Conservation (phyloP, 2,113 vertebrate species). For the Callopanchax toddi region DNA sequence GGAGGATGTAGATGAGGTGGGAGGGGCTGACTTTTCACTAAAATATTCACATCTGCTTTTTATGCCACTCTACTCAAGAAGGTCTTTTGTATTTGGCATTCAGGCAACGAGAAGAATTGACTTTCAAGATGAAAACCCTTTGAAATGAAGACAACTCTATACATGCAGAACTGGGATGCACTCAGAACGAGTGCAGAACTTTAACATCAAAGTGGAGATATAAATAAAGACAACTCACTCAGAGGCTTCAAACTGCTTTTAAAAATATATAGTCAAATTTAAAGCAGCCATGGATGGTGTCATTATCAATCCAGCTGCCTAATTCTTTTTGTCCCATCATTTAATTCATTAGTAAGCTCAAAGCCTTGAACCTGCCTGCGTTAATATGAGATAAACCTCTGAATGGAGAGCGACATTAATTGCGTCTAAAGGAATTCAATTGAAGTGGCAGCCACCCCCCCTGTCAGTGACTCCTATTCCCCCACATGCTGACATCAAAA, state of each 20-base stretch:
- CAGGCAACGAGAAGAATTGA: not conserved
- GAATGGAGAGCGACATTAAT: slow-evolving; percentile 53
- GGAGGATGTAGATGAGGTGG: not conserved
- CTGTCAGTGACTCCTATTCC: slow-evolving; percentile 47
- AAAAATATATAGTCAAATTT: not conserved
- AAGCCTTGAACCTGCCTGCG: slow-evolving; percentile 38
- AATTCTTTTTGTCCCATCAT: slow-evolving; percentile 33
- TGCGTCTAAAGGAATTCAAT: slow-evolving; percentile 54
- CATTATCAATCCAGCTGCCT: slow-evolving; percentile 5
- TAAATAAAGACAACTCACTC: not conserved
- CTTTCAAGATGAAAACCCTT: slow-evolving; percentile 24
- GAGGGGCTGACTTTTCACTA: not conserved
- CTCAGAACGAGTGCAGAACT: not conserved
- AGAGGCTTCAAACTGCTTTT: not conserved
- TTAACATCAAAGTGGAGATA: slow-evolving; percentile 25
- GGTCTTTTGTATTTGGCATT: not conserved
- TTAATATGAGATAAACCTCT: slow-evolving; percentile 58
- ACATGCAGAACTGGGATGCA: slow-evolving; percentile 4
- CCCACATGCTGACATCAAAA: slow-evolving; percentile 63
- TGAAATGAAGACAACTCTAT: slow-evolving; percentile 22
- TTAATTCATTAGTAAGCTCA: slow-evolving; percentile 52
- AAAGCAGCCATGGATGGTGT: slow-evolving; percentile 3
- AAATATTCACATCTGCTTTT: slow-evolving; percentile 21
- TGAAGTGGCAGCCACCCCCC: slow-evolving; percentile 53
- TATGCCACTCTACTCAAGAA: not conserved